Percentiles rank a stretch among this genome's conserved stretches.
Evolutionary conservation across 2,113 vertebrate genomes (phyloP).

Genomic region (Brachypodius melanocephalos): DNA sequence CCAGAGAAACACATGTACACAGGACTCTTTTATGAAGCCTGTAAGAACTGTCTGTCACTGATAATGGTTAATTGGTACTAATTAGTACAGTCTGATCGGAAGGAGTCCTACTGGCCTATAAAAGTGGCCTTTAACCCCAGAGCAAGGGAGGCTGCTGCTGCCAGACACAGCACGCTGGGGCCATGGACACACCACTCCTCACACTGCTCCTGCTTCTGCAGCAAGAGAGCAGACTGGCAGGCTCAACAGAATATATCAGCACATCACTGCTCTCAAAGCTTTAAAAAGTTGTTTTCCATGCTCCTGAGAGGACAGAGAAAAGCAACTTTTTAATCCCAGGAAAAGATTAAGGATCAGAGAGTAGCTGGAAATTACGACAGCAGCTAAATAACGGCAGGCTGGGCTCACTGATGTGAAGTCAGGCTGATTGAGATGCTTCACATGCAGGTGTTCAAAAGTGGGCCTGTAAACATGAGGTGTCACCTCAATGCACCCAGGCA

Average conservation of each 20-base stretch:
- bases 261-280: background rate
- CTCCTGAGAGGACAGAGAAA: background rate
- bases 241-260: background rate
- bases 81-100: background rate
- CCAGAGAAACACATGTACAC: background rate
- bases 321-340: background rate
- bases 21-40: background rate
- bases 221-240: background rate
- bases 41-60: background rate
- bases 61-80: background rate
- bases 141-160: background rate
- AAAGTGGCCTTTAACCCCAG: background rate
- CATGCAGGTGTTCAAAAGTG: background rate
- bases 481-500: rapidly evolving
- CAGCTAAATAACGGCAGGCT: background rate
- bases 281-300: background rate
- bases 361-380: background rate
- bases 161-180: background rate
- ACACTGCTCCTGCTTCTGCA: background rate
- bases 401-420: background rate
- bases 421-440: background rate
- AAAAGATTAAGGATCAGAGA: background rate
- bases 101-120: background rate
- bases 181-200: background rate
- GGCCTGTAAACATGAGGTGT: background rate